phyloP scores from a whole-genome alignment of 2,113 vertebrate species.

The Crypturellus undulatus region DNA sequence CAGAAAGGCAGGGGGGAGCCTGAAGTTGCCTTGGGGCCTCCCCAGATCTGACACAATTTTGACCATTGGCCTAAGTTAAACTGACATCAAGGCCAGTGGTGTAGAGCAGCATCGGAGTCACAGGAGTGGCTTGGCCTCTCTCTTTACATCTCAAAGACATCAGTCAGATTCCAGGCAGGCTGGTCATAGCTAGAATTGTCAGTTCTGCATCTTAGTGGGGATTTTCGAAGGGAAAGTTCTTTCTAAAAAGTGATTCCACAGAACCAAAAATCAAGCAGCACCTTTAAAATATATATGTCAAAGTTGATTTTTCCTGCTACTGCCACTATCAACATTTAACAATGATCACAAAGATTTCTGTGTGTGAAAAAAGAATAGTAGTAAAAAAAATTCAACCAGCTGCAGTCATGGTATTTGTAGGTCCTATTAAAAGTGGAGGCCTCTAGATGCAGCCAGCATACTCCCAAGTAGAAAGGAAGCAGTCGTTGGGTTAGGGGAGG shows the following conservation, averaged over 20 bases:
- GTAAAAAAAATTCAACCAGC: conserved; percentile 25
- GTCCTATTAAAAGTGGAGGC: conserved; percentile 1
- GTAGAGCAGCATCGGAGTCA: neutral
- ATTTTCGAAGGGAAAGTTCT: neutral
- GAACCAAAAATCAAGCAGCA: neutral
- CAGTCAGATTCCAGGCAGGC: neutral
- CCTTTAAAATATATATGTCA: rapidly evolving
- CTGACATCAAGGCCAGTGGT: neutral
- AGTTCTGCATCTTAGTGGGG: neutral
- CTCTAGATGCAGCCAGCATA: neutral
- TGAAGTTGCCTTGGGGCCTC: neutral
- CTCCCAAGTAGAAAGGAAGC: neutral
- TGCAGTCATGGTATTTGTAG: neutral
- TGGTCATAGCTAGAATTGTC: neutral
- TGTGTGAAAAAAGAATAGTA: neutral
- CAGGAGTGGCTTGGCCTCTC: neutral
- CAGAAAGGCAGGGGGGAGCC: neutral
- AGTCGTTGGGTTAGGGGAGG: conserved; percentile 29
- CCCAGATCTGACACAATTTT: neutral
- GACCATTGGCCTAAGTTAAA: neutral
- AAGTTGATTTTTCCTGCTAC: neutral
- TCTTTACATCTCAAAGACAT: neutral
- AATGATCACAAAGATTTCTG: neutral
- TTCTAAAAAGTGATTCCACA: neutral
- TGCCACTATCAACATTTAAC: neutral